These are phyloP conservation scores for Maccullochella peelii DNA, from an alignment of 2,113 vertebrate species.

Conservation along the genomic window DNA sequence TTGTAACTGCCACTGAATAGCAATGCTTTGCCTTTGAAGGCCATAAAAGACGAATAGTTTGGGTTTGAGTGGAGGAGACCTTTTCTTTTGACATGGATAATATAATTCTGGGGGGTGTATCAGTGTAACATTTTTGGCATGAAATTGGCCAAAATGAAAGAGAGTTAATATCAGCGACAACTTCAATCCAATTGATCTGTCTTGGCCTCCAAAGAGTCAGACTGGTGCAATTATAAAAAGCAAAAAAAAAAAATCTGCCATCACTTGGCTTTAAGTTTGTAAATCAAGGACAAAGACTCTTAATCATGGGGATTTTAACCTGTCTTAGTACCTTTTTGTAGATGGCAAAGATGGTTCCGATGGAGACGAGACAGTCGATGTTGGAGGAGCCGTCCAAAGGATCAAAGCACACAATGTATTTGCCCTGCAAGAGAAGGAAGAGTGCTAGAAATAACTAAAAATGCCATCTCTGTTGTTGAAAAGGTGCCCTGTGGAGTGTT, in stretches of 20 bases:
- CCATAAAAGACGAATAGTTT: not conserved
- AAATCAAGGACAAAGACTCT: not conserved
- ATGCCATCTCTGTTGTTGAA: too few relatives aligned
- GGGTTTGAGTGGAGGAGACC: too few relatives aligned
- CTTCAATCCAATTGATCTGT: not conserved
- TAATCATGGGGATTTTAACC: not conserved
- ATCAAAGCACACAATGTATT: constrained; percentile 96
- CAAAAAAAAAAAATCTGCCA: not conserved
- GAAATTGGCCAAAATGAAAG: not conserved
- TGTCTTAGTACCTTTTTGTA: constrained; percentile 89
- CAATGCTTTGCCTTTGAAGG: not conserved
- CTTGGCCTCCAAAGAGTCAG: not conserved
- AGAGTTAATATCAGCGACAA: not conserved
- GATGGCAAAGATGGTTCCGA: constrained; percentile 95
- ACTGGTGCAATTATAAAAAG: not conserved
- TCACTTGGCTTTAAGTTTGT: not conserved
- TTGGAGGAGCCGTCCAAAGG: constrained; percentile 96
- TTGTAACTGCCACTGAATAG: too few relatives aligned
- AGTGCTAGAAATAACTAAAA: not conserved
- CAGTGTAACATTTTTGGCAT: not conserved
- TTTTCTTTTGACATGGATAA: not conserved
- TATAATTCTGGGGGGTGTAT: not conserved
- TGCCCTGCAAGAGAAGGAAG: constrained; percentile 86
- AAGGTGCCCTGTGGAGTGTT: not conserved
- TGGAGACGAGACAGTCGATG: constrained; percentile 95